These are phyloP conservation scores for Tigriopus californicus DNA, from an alignment of 2,888 invertebrate species.

Conservation along the genomic window DNA sequence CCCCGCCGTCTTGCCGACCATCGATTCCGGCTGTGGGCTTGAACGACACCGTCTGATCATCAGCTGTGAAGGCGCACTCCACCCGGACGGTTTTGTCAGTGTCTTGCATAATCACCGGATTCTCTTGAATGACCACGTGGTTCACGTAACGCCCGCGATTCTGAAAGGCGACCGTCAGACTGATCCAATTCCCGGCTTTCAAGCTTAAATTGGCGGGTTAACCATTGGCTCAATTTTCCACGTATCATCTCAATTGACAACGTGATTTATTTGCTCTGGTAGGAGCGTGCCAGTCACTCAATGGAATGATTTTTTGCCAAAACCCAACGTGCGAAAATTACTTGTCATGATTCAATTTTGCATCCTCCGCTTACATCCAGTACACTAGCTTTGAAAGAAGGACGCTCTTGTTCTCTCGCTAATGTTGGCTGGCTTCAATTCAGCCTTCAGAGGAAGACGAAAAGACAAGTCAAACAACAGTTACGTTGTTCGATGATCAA, in stretches of 20 bases:
- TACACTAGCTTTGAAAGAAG: not conserved
- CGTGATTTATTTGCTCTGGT: too few relatives aligned
- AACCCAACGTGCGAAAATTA: too few relatives aligned
- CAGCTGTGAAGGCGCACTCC: conserved; percentile 31
- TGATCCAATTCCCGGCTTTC: not conserved
- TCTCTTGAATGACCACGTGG: conserved; percentile 31
- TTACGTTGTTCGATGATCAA: not conserved
- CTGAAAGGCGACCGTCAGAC: conserved; percentile 19
- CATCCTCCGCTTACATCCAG: not conserved
- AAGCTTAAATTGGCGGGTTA: too few relatives aligned
- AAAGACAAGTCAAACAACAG: too few relatives aligned
- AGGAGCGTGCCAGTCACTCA: too few relatives aligned
- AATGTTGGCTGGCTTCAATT: not conserved
- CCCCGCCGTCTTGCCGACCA: conserved; percentile 21
- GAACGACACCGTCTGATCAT: conserved; percentile 30
- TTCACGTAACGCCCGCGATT: conserved; percentile 29
- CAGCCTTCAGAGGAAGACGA: too few relatives aligned
- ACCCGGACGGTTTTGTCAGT: conserved; percentile 30
- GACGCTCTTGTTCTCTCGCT: too few relatives aligned
- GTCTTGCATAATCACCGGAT: conserved; percentile 32
- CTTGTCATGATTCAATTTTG: not conserved
- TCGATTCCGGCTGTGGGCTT: conserved; percentile 23
- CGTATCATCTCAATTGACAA: too few relatives aligned
- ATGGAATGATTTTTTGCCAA: too few relatives aligned
- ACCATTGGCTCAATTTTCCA: too few relatives aligned